Evolutionary conservation across 2,888 invertebrate species (phyloP).

Genomic region (Anticlea derivata): DNA sequence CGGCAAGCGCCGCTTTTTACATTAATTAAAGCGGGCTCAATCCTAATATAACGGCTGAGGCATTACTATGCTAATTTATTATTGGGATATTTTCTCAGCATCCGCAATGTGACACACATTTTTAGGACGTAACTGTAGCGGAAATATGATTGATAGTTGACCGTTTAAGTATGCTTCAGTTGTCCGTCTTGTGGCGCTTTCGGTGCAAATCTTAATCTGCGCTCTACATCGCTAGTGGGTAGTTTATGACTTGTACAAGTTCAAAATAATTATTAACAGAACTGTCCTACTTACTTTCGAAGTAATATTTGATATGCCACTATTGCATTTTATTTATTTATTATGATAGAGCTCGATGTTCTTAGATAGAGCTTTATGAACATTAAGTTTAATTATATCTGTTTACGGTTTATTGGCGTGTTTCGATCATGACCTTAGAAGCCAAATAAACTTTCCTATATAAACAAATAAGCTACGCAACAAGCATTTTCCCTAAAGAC

Average conservation of each 20-base stretch:
- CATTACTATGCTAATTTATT: slow-evolving; percentile 83
- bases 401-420: too few relatives aligned
- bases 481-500: not conserved
- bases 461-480: too few relatives aligned
- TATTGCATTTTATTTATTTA: too few relatives aligned
- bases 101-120: slow-evolving; percentile 81
- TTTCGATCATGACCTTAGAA: too few relatives aligned
- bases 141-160: slow-evolving; percentile 80
- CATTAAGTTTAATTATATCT: too few relatives aligned
- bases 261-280: slow-evolving; percentile 41
- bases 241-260: slow-evolving; percentile 41
- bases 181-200: slow-evolving; percentile 44
- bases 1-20: slow-evolving; percentile 65
- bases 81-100: slow-evolving; percentile 79
- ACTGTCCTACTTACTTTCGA: not conserved
- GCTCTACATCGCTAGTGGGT: slow-evolving; percentile 48
- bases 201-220: slow-evolving; percentile 54
- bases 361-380: too few relatives aligned
- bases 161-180: slow-evolving; percentile 68
- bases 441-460: too few relatives aligned
- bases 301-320: not conserved
- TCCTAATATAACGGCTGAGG: slow-evolving; percentile 76
- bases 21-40: slow-evolving; percentile 77
- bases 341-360: not conserved
- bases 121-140: slow-evolving; percentile 79